Base-by-base conservation (phyloP, 2,888 invertebrate species). In the Drosophila mimica region DNA sequence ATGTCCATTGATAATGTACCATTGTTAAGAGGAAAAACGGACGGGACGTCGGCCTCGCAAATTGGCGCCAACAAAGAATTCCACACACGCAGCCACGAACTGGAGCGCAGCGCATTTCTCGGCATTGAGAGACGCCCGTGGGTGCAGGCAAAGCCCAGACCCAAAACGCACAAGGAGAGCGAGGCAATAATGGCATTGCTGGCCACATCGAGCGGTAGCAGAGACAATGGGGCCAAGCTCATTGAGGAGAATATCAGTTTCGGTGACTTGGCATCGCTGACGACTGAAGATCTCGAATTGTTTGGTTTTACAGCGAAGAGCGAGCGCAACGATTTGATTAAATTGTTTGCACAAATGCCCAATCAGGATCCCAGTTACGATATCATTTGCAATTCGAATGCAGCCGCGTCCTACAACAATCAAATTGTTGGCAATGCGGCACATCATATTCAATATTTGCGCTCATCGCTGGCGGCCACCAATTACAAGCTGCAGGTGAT, bases 401-500 rank as follows among this genome's bases (percentile, higher is more conserved):
- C 83, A 13, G 91, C 92, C 0, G 63, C 77, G 4, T 33, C 33
- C 4, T 92, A 86, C 31, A 93, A 93, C 70, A 77, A 87, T 34
- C 74, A 88, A 36, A 92, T 93, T 11, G 25, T 93, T 11, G 77
- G 76, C 15, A 90, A 86, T 48, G 88, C 91, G 0, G 74, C 81
- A 4, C 74, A 74, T 7, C 93, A 93, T 57, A 73, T 93, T 8
- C 84, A 88, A 49, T 82, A 84, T 11, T 79, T 93, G 84, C 88
- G 91, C 17, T 90, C 91, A 4, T 89, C 93, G 1, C 38, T 93
- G 36, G 82, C 91, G 0, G 91, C 89, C 20, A 91, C 93, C 25
- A 90, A 93, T 56, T 91, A 93, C 54, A 93, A 93, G 76, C 69
- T 93, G 31, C 82, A 90, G 62, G 76, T 93, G 11, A 83, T 82